A percentile compares a stretch with the other conserved stretches of the same genome.
Evolutionary conservation across 2,888 invertebrate genomes (phyloP).

Genomic region (Diabrotica balteata): DNA sequence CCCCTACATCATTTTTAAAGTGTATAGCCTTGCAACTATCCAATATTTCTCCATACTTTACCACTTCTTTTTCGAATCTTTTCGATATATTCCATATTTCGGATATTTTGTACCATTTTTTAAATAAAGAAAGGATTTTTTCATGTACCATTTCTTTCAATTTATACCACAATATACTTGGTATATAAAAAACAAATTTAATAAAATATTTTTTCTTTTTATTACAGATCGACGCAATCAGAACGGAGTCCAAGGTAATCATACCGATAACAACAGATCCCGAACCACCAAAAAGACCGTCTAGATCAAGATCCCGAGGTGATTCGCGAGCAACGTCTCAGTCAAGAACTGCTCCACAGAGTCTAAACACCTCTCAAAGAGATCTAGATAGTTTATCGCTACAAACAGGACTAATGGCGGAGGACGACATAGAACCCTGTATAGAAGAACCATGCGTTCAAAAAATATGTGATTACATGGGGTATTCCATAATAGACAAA

Average conservation of each 20-base stretch:
- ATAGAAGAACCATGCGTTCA: constrained; percentile 56
- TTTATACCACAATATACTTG: not conserved
- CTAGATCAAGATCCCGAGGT: constrained; percentile 64
- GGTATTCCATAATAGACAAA: constrained; percentile 82
- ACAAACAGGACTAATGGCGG: constrained; percentile 65
- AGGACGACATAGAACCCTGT: constrained; percentile 53
- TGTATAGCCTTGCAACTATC: too few species aligned
- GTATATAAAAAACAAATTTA: not conserved
- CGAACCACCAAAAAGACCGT: constrained; percentile 65
- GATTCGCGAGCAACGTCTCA: constrained; percentile 55
- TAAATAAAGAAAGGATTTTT: too few species aligned
- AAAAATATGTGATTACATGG: constrained; percentile 60
- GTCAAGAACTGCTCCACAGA: constrained; percentile 10
- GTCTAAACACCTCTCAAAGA: constrained; percentile 17
- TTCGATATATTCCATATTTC: too few species aligned
- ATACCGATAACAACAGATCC: constrained; percentile 62
- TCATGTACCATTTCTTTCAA: not conserved
- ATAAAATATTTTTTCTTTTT: constrained; percentile 11
- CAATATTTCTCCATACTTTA: too few species aligned
- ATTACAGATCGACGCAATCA: constrained; percentile 70
- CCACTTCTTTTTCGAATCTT: too few species aligned
- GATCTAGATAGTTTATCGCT: constrained; percentile 55
- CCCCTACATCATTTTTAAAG: too few species aligned
- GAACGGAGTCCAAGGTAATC: constrained; percentile 71
- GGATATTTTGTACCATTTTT: too few species aligned